Conservation (phyloP, 2,113 vertebrate genomes). For the Polyodon spathula region DNA sequence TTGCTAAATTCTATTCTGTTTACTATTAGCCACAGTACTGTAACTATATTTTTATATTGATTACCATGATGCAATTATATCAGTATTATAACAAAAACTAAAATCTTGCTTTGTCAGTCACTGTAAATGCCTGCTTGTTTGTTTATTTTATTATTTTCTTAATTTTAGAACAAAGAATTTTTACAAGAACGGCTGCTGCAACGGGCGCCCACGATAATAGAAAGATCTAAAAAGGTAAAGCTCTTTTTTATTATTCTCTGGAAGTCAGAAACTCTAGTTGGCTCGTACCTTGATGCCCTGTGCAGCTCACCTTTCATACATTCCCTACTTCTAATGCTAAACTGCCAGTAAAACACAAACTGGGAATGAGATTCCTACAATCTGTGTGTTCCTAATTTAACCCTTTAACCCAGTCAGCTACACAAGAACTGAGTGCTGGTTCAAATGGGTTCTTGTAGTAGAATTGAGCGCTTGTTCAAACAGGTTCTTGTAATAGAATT, state of each 20-base stretch:
- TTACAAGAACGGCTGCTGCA: conserved; percentile 85
- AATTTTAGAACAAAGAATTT: conserved; percentile 82
- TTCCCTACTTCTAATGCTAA: background rate
- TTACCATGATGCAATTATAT: background rate
- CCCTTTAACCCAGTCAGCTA: background rate
- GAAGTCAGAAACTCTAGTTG: no score
- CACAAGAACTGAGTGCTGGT: background rate
- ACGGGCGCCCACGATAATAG: conserved; percentile 84
- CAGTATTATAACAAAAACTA: background rate
- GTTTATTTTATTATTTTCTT: conserved; percentile 13
- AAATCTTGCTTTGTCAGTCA: background rate
- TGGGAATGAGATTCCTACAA: background rate
- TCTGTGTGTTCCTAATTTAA: no score
- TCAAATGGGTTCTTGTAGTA: background rate
- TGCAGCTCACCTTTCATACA: background rate
- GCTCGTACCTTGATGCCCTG: no score
- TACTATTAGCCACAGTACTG: no score
- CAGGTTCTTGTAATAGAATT: no score
- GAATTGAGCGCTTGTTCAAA: no score
- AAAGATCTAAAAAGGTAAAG: conserved; percentile 85
- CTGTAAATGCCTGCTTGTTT: background rate
- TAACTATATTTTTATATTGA: background rate
- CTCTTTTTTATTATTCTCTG: no score
- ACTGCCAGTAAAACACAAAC: background rate
- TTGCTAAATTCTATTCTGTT: background rate